phyloP scores from a whole-genome alignment of 1,140 invertebrate genomes.

The Cecropterus lyciades region DNA sequence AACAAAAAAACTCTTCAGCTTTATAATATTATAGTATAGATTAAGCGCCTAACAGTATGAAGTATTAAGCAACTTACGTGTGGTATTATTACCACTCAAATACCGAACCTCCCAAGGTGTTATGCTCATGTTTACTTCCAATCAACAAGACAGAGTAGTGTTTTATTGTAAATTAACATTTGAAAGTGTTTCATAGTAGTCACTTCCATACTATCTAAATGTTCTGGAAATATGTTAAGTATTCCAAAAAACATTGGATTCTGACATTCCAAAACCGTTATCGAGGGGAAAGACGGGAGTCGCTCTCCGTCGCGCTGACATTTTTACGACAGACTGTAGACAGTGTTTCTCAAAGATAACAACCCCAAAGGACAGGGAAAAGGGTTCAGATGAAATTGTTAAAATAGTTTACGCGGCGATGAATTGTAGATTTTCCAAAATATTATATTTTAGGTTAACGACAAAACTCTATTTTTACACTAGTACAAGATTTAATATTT shows the following conservation, averaged over 20 bases:
- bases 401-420: no score
- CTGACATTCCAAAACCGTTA: slow-evolving; percentile 46
- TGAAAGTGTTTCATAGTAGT: slow-evolving; percentile 16
- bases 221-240: slow-evolving; percentile 42
- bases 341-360: no score
- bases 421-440: no score
- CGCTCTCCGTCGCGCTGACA: slow-evolving; percentile 41
- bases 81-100: not conserved
- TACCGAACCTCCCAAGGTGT: slow-evolving; percentile 4
- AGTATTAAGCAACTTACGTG: no score
- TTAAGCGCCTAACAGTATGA: no score
- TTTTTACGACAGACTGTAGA: slow-evolving; percentile 53
- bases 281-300: slow-evolving; percentile 61
- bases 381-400: no score
- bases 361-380: no score
- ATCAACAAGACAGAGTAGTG: not conserved
- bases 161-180: slow-evolving; percentile 18
- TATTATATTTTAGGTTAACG: no score
- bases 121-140: not conserved
- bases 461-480: no score
- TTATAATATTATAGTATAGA: no score
- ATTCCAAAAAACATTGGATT: slow-evolving; percentile 46
- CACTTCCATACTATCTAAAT: slow-evolving; percentile 17
- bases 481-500: no score
- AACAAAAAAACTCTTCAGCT: no score